Evolutionary conservation across 2,797 vertebrate species (phyloP).

Genomic region (Danio jaintianensis): DNA sequence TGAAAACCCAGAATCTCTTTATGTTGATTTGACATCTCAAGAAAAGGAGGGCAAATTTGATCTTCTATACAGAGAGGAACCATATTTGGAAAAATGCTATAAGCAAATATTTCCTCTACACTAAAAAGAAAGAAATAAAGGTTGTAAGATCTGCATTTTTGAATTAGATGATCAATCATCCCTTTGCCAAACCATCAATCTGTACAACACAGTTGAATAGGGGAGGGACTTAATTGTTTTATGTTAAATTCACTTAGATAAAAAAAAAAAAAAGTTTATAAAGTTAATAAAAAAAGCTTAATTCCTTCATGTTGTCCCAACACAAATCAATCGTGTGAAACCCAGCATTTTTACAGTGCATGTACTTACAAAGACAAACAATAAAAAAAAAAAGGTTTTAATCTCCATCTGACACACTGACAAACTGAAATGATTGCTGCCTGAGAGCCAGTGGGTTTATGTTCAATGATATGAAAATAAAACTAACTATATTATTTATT

Average conservation of each 20-base stretch:
- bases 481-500: neutral
- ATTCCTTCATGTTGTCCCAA: no score
- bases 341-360: no score
- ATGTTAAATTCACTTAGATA: no score
- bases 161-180: neutral
- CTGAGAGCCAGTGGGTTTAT: neutral
- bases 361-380: no score
- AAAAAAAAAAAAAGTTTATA: no score
- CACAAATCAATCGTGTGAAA: no score
- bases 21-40: neutral
- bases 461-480: neutral
- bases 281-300: no score
- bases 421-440: neutral
- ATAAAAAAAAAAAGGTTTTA: neutral
- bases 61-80: neutral
- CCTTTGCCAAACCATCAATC: neutral
- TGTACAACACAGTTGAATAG: neutral
- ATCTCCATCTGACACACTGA: conserved; percentile 1
- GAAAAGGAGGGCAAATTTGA: neutral
- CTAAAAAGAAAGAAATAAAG: conserved; percentile 13
- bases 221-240: no score
- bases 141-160: conserved; percentile 4
- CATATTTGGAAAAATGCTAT: neutral
- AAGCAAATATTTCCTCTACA: neutral
- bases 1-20: neutral